Percentiles rank a stretch among this genome's conserved stretches.
These are phyloP conservation scores for Actinemys pallida DNA, from an alignment of 2,113 vertebrate species.

Conservation along the genomic window DNA sequence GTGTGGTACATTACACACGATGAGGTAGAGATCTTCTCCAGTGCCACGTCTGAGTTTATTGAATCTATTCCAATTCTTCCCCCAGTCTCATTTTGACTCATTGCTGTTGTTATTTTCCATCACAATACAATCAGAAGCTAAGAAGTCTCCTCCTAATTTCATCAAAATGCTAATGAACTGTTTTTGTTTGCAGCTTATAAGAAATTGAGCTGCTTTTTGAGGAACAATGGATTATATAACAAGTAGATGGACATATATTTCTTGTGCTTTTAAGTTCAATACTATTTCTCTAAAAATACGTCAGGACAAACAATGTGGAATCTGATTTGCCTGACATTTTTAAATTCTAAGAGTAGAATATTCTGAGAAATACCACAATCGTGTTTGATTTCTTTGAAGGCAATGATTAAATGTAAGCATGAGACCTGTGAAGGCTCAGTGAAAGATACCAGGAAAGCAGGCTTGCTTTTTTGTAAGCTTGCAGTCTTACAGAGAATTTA, in stretches of 20 bases:
- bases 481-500: neutral
- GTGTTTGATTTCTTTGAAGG: neutral
- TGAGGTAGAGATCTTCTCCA: neutral
- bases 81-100: neutral
- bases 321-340: neutral
- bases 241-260: neutral
- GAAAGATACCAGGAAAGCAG: neutral
- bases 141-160: constrained; percentile 42
- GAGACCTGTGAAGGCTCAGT: neutral
- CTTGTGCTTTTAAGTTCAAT: neutral
- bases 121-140: neutral
- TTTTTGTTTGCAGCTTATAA: constrained; percentile 32
- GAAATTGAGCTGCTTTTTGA: constrained; percentile 29
- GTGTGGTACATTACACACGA: neutral
- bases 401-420: neutral
- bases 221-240: neutral
- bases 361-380: neutral
- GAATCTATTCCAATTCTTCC: neutral
- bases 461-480: neutral
- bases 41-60: neutral
- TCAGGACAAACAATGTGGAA: neutral
- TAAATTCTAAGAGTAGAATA: neutral
- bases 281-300: neutral
- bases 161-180: constrained; percentile 61
- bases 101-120: constrained; percentile 5